Conservation (phyloP, 2,797 vertebrate species). For the Telmatherina bonti region DNA sequence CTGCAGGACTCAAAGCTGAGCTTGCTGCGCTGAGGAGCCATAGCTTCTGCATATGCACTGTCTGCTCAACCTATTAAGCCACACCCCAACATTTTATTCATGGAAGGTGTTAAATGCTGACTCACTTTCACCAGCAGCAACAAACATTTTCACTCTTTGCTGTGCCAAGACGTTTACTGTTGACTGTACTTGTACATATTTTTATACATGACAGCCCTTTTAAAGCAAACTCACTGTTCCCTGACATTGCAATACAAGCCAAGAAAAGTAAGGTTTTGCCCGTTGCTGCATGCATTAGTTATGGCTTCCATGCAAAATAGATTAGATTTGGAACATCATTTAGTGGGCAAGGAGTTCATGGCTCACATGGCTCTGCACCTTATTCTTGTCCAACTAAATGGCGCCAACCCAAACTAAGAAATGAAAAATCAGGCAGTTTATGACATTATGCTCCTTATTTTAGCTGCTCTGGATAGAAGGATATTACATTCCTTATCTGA, state of each 20-base stretch:
- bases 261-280: constrained; percentile 65
- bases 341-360: constrained; percentile 53
- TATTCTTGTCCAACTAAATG: constrained; percentile 31
- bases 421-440: constrained; percentile 26
- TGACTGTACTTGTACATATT: constrained; percentile 41
- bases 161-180: constrained; percentile 45
- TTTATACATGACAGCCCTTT: constrained; percentile 54
- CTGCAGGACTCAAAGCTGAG: no score
- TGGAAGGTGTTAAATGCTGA: constrained; percentile 58
- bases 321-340: constrained; percentile 70
- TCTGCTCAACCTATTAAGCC: no score
- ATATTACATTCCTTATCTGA: constrained; percentile 38
- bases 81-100: constrained; percentile 44
- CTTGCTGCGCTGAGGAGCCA: no score
- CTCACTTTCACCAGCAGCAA: constrained; percentile 49
- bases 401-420: constrained; percentile 14
- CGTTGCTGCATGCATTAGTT: constrained; percentile 73
- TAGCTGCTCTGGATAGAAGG: constrained; percentile 21
- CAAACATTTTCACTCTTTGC: constrained; percentile 56
- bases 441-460: constrained; percentile 34
- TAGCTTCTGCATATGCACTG: no score
- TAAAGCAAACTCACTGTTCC: constrained; percentile 46
- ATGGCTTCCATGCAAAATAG: constrained; percentile 77
- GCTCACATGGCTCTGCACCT: constrained; percentile 43
- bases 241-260: constrained; percentile 48